Percentiles rank a stretch among this genome's conserved stretches.
These are phyloP conservation scores for Stigmatopora argus DNA, from an alignment of 2,113 vertebrate species.

Conservation along the genomic window DNA sequence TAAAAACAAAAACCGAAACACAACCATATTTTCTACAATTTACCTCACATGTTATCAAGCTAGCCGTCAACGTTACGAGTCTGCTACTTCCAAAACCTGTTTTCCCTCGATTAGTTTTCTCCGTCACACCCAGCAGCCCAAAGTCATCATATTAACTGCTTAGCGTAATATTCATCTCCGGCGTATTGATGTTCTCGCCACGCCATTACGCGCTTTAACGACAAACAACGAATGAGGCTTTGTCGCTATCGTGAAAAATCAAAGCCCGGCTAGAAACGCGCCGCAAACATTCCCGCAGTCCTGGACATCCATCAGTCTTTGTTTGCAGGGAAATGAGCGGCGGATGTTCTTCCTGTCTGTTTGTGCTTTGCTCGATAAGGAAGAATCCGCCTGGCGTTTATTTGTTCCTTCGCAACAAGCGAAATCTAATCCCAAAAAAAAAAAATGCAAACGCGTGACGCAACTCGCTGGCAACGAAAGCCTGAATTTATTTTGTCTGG, in stretches of 20 bases:
- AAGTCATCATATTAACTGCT: not conserved
- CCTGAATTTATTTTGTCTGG: not conserved
- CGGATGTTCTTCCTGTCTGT: constrained; percentile 1
- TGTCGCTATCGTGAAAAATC: not conserved
- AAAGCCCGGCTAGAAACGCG: not conserved
- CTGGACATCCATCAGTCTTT: not conserved
- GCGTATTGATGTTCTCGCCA: not conserved
- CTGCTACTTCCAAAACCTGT: not conserved
- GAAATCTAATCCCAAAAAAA: constrained; percentile 2
- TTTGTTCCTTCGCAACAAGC: not conserved
- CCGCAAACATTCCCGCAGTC: not conserved
- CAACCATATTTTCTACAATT: too few species aligned
- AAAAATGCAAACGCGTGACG: not conserved
- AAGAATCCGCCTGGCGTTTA: not conserved
- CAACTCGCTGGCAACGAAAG: not conserved
- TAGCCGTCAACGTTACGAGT: too few species aligned
- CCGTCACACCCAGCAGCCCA: not conserved
- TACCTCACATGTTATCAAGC: too few species aligned
- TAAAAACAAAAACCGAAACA: too few species aligned
- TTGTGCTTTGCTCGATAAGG: not conserved
- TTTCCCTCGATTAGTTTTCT: not conserved
- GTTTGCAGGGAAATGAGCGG: not conserved
- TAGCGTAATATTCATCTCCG: not conserved
- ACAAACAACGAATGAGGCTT: constrained; percentile 6
- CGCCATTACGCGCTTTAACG: not conserved